Evolutionary conservation across 2,888 invertebrate genomes (phyloP).

Genomic region (Nezara viridula): DNA sequence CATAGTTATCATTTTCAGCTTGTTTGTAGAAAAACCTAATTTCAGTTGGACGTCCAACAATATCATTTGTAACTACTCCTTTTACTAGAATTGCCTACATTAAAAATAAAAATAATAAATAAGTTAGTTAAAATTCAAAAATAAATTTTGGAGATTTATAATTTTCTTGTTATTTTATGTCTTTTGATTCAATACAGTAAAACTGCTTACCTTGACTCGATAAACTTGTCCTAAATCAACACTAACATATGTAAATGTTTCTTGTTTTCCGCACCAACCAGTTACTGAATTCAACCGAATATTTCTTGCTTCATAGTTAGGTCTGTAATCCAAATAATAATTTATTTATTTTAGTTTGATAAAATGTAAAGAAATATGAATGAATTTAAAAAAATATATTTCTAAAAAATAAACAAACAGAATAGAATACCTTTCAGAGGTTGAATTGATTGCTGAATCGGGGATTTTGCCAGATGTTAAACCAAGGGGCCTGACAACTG

Average conservation of each 20-base stretch:
- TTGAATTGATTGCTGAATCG: constrained; percentile 94
- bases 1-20: constrained; percentile 93
- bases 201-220: constrained; percentile 77
- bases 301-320: constrained; percentile 92
- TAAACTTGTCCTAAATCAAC: constrained; percentile 95
- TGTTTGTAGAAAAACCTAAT: constrained; percentile 97
- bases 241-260: constrained; percentile 95
- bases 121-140: no score
- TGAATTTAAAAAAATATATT: background rate
- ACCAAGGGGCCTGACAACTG: constrained; percentile 91
- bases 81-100: constrained; percentile 85
- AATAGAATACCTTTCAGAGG: constrained; percentile 79
- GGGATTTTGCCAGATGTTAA: constrained; percentile 92
- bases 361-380: no score
- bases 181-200: background rate
- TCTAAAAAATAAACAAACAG: background rate
- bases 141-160: background rate
- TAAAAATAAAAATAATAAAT: background rate
- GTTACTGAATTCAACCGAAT: constrained; percentile 92
- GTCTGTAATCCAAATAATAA: constrained; percentile 69
- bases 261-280: constrained; percentile 97
- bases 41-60: constrained; percentile 95
- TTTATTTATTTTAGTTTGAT: no score
- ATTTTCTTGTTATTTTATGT: no score
- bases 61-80: constrained; percentile 94